phyloP scores from a whole-genome alignment of 92 coral and sea anemone genomes.

The Parazoanthus atlanticus region DNA sequence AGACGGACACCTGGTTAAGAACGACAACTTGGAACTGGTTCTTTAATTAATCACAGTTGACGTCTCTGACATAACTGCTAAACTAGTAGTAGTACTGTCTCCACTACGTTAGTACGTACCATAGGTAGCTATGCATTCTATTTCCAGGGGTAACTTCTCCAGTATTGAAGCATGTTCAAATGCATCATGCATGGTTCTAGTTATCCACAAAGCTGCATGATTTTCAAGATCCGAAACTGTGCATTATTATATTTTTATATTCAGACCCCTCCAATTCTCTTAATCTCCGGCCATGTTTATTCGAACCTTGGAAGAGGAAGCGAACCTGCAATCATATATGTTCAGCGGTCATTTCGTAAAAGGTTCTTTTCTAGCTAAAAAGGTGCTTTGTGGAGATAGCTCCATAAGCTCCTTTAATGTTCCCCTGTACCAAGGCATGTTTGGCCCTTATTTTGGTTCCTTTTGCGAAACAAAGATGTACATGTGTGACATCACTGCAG shows the following conservation, averaged over 20 bases:
- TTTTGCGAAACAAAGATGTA: conserved; percentile 19
- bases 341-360: conserved; percentile 7
- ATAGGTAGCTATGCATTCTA: conserved; percentile 96
- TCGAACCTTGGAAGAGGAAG: neutral
- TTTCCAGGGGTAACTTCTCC: conserved; percentile 91
- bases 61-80: neutral
- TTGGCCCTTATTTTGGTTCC: neutral
- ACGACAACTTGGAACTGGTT: neutral
- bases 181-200: conserved; percentile 97
- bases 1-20: neutral
- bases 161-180: conserved; percentile 97
- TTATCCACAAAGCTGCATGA: conserved; percentile 42
- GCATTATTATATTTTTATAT: neutral
- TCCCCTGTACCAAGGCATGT: no score
- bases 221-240: neutral
- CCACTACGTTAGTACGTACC: conserved; percentile 57
- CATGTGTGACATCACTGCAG: neutral
- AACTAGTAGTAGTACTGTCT: no score
- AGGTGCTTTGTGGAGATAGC: neutral
- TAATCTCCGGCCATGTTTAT: conserved; percentile 23
- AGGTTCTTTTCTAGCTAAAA: neutral
- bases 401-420: neutral
- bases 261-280: neutral
- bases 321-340: neutral
- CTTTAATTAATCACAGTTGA: neutral